phyloP scores from a whole-genome alignment of 2,797 vertebrate genomes.

The Benthosema pterotum region DNA sequence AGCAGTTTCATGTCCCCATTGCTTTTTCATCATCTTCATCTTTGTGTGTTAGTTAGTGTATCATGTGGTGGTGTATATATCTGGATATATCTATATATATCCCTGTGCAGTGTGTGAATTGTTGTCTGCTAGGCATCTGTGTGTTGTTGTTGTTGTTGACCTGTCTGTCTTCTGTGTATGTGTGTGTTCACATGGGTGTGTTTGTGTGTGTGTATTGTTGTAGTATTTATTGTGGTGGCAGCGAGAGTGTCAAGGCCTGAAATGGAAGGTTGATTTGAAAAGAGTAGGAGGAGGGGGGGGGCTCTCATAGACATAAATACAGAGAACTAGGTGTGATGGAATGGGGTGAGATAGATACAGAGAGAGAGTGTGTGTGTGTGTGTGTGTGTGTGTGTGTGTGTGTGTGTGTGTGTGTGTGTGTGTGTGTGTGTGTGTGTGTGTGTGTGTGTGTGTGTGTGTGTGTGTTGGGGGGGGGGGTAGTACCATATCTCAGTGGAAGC shows the following conservation, averaged over 20 bases:
- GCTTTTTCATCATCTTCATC: background rate
- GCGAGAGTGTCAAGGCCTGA: slow-evolving; percentile 65
- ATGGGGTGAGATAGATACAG: too few species aligned
- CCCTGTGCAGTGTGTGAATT: slow-evolving; percentile 36
- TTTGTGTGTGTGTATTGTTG: slow-evolving; percentile 28
- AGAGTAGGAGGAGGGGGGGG: slow-evolving; percentile 23
- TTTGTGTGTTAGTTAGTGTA: slow-evolving; percentile 5
- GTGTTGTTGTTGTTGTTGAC: too few species aligned
- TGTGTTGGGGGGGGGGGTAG: slow-evolving; percentile 2
- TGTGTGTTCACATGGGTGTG: slow-evolving; percentile 38
- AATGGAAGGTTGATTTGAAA: slow-evolving; percentile 66
- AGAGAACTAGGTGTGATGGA: slow-evolving; percentile 38
- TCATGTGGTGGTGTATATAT: slow-evolving; percentile 1
- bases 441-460: background rate
- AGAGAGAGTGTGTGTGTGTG: too few species aligned
- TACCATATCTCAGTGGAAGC: slow-evolving; percentile 24
- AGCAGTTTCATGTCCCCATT: slow-evolving; percentile 54
- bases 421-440: too few species aligned
- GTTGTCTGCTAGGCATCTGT: background rate
- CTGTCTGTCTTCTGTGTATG: slow-evolving; percentile 43
- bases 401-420: too few species aligned
- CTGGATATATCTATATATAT: slow-evolving; percentile 33
- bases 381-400: too few species aligned
- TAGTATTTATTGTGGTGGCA: slow-evolving; percentile 5
- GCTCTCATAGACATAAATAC: slow-evolving; percentile 9